Base-by-base conservation (phyloP, 2,888 invertebrate genomes). In the Gymnosoma rotundatum region DNA sequence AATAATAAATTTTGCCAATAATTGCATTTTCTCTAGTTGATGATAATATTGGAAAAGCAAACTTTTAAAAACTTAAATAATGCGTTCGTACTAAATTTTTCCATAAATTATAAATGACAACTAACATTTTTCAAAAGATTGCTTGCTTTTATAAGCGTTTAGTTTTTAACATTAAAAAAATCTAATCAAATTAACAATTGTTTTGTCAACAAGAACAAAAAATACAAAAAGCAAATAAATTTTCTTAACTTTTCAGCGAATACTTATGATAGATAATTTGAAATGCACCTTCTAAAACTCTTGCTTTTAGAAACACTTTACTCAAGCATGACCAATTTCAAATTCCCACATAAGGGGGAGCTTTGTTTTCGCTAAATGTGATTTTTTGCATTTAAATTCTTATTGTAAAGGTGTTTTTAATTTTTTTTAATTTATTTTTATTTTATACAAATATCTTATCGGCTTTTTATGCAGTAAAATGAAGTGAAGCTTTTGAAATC, bases 121-220 rank as follows among this genome's bases (percentile, higher is more conserved):
- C 36, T 74, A 8, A 18, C 12, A 54, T 14, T 52, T 48, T 5
- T 36, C n/a, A 18, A 6, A 42, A 20, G 5, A 38, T 12, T 2
- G 16, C 16, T 36, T 25, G 78, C 78, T 84, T 84, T 84, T 84
- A 81, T 84, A 84, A 78, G 32, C 38, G 36, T 52, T 12, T 42
- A 16, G 52, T 56, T 36, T 7, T 4, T 6, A 16, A 6, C 45
- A 48, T 48, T 48, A 48, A 48, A 5, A 42, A 42, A 42, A 42
- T 14, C 2, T 78, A 72, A 83, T 75, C 66, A 61, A 66, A 64
- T 18, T 67, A 2, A 60, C 76, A 74, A 84, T 81, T 81, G 73
- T 48, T 79, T 75, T 83, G 76, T 75, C 72, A 80, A 80, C 69
- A 82, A 14, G 0, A 25, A 25, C 25, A 25, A 38, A 32, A 64